Conservation (phyloP, 2,797 vertebrate genomes). For the Acipenser ruthenus region DNA sequence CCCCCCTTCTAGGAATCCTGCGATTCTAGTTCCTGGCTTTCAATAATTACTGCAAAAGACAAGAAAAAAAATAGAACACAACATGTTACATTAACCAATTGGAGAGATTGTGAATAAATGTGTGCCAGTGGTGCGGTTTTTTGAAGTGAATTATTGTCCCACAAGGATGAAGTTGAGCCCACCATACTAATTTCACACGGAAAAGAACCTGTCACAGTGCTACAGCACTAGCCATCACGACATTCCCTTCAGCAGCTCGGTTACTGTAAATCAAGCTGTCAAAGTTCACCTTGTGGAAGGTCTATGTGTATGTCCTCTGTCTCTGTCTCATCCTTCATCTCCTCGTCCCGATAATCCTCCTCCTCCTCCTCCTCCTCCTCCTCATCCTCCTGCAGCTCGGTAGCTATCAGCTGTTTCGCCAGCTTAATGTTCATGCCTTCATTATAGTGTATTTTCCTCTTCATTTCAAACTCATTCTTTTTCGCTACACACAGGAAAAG, state of each 20-base stretch:
- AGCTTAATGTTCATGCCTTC: conserved; percentile 93
- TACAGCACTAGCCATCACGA: neutral
- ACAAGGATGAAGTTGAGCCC: neutral
- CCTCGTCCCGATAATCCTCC: conserved; percentile 38
- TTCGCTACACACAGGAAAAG: conserved; percentile 60
- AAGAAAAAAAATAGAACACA: neutral
- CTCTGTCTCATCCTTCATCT: conserved; percentile 77
- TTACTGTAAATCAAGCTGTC: no score
- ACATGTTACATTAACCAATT: no score
- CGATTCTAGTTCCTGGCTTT: conserved; percentile 29
- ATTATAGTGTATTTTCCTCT: conserved; percentile 96
- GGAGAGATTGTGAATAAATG: no score
- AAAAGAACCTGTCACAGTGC: neutral
- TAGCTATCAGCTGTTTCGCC: conserved; percentile 88
- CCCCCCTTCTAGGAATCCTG: conserved; percentile 51
- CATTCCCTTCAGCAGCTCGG: no score
- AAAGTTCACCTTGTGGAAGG: conserved; percentile 54
- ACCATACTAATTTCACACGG: neutral
- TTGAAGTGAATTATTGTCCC: neutral
- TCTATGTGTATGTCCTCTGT: conserved; percentile 73
- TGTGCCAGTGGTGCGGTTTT: no score
- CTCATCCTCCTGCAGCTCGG: conserved; percentile 74
- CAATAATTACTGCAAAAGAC: conserved; percentile 27
- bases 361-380: conserved; percentile 66
- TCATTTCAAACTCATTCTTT: conserved; percentile 91